These are phyloP conservation scores for Larimichthys crocea DNA, from an alignment of 2,113 vertebrate genomes.

Conservation along the genomic window DNA sequence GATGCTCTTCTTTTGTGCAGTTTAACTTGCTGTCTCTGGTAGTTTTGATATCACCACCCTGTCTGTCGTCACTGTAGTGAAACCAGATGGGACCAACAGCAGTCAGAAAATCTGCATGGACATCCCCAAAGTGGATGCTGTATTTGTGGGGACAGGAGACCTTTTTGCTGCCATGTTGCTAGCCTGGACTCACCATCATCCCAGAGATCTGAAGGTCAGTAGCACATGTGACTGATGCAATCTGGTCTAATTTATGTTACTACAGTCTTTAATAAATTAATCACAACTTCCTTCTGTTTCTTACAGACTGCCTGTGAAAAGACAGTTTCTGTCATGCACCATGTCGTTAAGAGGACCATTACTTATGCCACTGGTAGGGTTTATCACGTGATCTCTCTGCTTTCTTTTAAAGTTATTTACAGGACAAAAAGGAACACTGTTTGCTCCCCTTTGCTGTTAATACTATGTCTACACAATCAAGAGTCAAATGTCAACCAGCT, in stretches of 20 bases:
- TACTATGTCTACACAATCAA: neutral
- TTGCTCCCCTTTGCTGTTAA: conserved; percentile 20
- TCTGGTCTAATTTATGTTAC: neutral
- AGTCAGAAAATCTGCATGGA: conserved; percentile 92
- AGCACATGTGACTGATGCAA: neutral
- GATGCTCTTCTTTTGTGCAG: neutral
- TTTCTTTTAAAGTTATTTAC: conserved; percentile 19
- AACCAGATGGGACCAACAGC: conserved; percentile 83
- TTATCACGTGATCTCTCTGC: neutral
- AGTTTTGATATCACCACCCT: neutral
- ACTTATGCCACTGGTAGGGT: conserved; percentile 88
- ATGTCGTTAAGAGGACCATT: conserved; percentile 95
- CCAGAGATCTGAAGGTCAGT: conserved; percentile 93
- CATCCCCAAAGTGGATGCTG: conserved; percentile 92
- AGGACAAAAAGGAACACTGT: neutral
- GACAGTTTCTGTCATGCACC: conserved; percentile 95
- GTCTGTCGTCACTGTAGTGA: conserved; percentile 75
- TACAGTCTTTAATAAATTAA: neutral
- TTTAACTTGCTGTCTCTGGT: neutral
- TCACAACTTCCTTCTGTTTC: conserved; percentile 6
- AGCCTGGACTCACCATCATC: conserved; percentile 95
- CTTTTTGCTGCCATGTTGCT: conserved; percentile 96
- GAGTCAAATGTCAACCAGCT: neutral
- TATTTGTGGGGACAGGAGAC: conserved; percentile 97
- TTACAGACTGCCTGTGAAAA: conserved; percentile 95